Evolutionary conservation across 2,113 vertebrate genomes (phyloP).

Genomic region (Tyrannus savana): DNA sequence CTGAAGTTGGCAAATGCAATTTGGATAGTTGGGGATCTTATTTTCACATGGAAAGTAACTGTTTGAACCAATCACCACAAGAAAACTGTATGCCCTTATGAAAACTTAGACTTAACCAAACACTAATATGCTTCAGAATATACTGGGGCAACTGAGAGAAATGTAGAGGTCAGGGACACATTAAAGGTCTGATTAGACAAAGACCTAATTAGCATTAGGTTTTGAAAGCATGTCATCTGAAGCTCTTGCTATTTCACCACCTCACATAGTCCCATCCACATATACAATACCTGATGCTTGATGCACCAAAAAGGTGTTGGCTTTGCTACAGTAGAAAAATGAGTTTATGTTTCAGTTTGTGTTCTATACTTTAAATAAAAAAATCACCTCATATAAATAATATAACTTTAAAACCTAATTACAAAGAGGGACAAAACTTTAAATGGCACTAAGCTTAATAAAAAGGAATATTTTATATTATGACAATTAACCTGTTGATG

Average conservation of each 20-base stretch:
- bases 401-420: not conserved
- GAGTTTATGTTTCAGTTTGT: not conserved
- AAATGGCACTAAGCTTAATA: not conserved
- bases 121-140: not conserved
- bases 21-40: not conserved
- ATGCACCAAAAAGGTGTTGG: not conserved
- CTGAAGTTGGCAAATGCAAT: not conserved
- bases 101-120: not conserved
- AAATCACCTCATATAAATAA: not conserved
- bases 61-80: not conserved
- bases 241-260: not conserved
- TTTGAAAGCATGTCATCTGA: not conserved
- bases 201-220: not conserved
- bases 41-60: not conserved
- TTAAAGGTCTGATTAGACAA: not conserved
- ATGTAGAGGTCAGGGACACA: not conserved
- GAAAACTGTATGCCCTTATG: not conserved
- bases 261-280: not conserved
- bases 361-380: not conserved
- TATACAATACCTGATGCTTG: not conserved
- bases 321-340: not conserved
- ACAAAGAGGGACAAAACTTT: slow-evolving; percentile 4
- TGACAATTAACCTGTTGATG: not conserved
- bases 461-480: slow-evolving; percentile 26
- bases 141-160: not conserved